phyloP scores from a whole-genome alignment of 2,888 invertebrate genomes.

The Pseudococcus viburni region DNA sequence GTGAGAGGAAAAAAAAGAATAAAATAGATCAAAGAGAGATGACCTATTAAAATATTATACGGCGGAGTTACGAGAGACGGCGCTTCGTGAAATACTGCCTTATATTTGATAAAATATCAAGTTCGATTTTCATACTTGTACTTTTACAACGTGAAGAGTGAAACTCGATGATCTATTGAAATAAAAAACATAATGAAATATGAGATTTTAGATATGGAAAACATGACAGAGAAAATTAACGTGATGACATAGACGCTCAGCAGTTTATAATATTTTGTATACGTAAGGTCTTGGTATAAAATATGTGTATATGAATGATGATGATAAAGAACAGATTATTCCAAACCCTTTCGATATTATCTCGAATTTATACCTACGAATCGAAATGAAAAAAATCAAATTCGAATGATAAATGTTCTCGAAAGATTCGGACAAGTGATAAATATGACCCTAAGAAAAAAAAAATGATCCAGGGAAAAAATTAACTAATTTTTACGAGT shows the following conservation, averaged over 20 bases:
- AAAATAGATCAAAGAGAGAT: background rate
- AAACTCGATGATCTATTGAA: slow-evolving; percentile 41
- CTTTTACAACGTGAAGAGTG: slow-evolving; percentile 23
- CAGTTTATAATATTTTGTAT: background rate
- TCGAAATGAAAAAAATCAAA: slow-evolving; percentile 8
- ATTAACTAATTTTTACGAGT: background rate
- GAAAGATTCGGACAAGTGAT: background rate
- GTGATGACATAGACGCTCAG: slow-evolving; percentile 16
- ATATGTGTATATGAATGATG: background rate
- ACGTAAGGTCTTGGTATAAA: background rate
- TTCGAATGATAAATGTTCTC: slow-evolving; percentile 11
- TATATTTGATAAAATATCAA: slow-evolving; percentile 42
- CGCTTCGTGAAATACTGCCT: slow-evolving; percentile 17
- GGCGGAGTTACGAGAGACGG: background rate
- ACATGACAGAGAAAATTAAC: slow-evolving; percentile 47
- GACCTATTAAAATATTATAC: slow-evolving; percentile 33
- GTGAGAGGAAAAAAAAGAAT: background rate
- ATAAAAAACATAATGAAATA: slow-evolving; percentile 38
- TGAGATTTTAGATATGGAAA: slow-evolving; percentile 44
- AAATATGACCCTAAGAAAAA: background rate
- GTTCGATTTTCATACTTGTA: background rate
- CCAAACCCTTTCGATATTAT: background rate
- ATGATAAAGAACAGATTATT: background rate
- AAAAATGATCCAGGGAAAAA: background rate
- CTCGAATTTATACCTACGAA: background rate